Percentiles rank a stretch among this genome's conserved stretches.
Evolutionary conservation across 23 tunicate genomes (phyloP).

Genomic region (Halocynthia roretzi): DNA sequence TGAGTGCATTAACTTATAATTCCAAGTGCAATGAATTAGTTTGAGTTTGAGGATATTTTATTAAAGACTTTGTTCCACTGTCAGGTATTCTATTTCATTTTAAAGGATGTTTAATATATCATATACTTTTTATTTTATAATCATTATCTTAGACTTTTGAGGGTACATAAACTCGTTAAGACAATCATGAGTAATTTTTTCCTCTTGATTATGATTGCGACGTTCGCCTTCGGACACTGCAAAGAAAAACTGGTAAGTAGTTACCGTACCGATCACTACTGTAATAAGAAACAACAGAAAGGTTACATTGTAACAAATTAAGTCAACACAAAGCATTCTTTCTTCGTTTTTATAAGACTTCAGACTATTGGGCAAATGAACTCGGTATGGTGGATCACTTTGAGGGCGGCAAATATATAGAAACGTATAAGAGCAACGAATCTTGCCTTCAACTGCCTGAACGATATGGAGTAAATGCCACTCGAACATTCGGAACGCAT

Average conservation of each 20-base stretch:
- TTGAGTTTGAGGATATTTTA: too few relatives aligned
- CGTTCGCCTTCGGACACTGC: not conserved
- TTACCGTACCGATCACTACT: not conserved
- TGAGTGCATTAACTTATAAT: too few relatives aligned
- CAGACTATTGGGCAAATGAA: not conserved
- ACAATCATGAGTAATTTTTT: too few relatives aligned
- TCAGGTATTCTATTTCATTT: too few relatives aligned
- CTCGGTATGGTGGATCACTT: not conserved
- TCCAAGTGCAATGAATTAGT: too few relatives aligned
- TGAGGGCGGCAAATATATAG: constrained; percentile 9
- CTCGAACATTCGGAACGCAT: constrained; percentile 17
- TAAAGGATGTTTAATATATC: too few relatives aligned
- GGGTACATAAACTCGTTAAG: too few relatives aligned
- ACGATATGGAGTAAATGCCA: constrained; percentile 18
- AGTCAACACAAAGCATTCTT: too few relatives aligned
- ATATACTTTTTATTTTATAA: too few relatives aligned
- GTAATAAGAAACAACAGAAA: not conserved
- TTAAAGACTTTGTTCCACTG: too few relatives aligned
- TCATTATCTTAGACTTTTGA: too few relatives aligned
- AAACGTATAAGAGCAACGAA: constrained; percentile 9
- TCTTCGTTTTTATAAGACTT: not conserved
- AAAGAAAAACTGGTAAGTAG: not conserved
- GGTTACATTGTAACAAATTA: not conserved
- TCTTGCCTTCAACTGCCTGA: not conserved
- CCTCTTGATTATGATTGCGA: too few relatives aligned